These are phyloP conservation scores for Ditylenchus weischeri DNA, from an alignment of 2,888 invertebrate genomes.

Conservation along the genomic window DNA sequence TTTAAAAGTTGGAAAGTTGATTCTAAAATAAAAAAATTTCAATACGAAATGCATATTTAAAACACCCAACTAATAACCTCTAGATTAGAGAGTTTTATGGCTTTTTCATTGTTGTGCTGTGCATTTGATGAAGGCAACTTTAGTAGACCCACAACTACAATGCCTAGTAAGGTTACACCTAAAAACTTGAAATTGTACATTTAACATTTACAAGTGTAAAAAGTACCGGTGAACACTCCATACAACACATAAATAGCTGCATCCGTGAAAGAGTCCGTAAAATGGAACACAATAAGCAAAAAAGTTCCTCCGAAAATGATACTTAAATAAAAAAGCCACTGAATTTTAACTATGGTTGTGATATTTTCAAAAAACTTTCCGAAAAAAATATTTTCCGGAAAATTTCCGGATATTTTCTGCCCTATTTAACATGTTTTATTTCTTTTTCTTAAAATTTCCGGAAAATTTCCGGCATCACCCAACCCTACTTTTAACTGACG, in stretches of 20 bases:
- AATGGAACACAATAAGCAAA: conserved; percentile 80
- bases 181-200: too few relatives aligned
- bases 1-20: background rate
- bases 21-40: background rate
- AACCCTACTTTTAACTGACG: too few relatives aligned
- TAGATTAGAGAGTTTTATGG: background rate
- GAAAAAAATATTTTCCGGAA: too few relatives aligned
- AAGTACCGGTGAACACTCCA: conserved; percentile 67
- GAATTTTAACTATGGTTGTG: too few relatives aligned
- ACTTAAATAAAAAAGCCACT: background rate
- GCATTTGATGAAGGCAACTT: background rate
- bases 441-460: too few relatives aligned
- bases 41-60: background rate
- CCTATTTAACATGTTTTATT: too few relatives aligned
- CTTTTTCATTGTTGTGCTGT: background rate
- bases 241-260: conserved; percentile 67
- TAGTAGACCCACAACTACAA: background rate
- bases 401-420: too few relatives aligned
- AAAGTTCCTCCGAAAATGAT: conserved; percentile 81
- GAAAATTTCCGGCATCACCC: too few relatives aligned
- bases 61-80: background rate
- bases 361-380: too few relatives aligned
- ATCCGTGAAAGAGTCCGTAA: background rate
- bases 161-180: too few relatives aligned
- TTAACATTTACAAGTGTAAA: too few relatives aligned